phyloP scores from a whole-genome alignment of 2,888 invertebrate genomes.

The Elysia crispata region DNA sequence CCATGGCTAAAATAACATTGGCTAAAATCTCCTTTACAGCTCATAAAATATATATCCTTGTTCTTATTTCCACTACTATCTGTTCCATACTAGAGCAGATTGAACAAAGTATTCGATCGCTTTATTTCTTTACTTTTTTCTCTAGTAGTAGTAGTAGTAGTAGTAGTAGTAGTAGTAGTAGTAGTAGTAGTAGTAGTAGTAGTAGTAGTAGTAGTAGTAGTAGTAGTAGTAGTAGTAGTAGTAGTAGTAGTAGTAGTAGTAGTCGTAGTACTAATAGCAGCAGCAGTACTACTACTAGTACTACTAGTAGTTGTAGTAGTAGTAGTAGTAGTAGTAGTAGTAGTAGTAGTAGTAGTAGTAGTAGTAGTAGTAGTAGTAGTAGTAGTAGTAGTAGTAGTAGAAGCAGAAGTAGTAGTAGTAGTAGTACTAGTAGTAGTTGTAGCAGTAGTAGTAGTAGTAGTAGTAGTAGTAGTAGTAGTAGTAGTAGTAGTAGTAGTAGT shows the following conservation, averaged over 20 bases:
- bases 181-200: conserved; percentile 20
- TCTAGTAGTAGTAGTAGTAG: too few relatives aligned
- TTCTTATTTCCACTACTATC: too few relatives aligned
- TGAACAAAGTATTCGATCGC: too few relatives aligned
- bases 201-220: conserved; percentile 22
- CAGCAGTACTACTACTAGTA: neutral
- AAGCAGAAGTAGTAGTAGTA: too few relatives aligned
- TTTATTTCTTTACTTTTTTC: too few relatives aligned
- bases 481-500: neutral
- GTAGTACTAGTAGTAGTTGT: too few relatives aligned
- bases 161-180: conserved; percentile 2
- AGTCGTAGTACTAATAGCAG: too few relatives aligned
- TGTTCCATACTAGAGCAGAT: too few relatives aligned
- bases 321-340: neutral
- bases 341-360: neutral
- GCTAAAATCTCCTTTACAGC: too few relatives aligned
- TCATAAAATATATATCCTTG: too few relatives aligned
- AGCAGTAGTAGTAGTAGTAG: neutral
- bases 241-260: conserved; percentile 9
- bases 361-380: neutral
- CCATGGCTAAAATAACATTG: too few relatives aligned
- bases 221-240: conserved; percentile 17
- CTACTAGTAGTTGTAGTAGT: neutral
- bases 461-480: neutral
- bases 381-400: neutral